These are phyloP conservation scores for Sprattus sprattus DNA, from an alignment of 2,113 vertebrate species.

Conservation along the genomic window DNA sequence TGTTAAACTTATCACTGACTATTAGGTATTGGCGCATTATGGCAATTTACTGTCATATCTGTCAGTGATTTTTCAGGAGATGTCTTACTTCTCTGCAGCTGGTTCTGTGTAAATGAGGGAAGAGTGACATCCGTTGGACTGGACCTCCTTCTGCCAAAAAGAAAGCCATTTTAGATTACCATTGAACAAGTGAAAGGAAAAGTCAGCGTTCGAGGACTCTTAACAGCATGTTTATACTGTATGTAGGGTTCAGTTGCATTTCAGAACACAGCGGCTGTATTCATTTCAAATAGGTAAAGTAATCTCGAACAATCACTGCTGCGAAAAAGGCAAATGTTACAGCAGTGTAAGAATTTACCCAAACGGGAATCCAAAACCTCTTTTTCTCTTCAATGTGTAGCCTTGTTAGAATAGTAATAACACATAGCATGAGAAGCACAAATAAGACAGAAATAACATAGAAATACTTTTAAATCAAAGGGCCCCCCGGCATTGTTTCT, in stretches of 20 bases:
- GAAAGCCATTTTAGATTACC: background rate
- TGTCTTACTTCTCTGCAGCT: background rate
- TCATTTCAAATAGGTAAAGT: background rate
- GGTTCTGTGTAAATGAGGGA: background rate
- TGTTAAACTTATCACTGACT: background rate
- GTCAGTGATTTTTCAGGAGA: background rate
- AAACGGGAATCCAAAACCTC: background rate
- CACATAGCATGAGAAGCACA: background rate
- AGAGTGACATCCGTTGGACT: background rate
- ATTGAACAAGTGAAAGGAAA: background rate
- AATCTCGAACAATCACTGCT: background rate
- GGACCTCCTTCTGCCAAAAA: background rate
- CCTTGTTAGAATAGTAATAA: background rate
- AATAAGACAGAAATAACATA: background rate
- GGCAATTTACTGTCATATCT: background rate
- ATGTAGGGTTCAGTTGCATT: background rate
- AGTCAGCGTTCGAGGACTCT: background rate
- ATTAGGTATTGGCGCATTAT: background rate
- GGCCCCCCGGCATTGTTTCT: background rate
- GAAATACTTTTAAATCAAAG: background rate
- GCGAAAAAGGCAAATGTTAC: background rate
- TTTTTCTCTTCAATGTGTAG: background rate
- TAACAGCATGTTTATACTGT: background rate
- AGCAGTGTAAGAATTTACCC: background rate
- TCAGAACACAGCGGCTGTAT: background rate